These are phyloP conservation scores for Myopa testacea DNA, from an alignment of 2,888 invertebrate genomes.

Conservation along the genomic window DNA sequence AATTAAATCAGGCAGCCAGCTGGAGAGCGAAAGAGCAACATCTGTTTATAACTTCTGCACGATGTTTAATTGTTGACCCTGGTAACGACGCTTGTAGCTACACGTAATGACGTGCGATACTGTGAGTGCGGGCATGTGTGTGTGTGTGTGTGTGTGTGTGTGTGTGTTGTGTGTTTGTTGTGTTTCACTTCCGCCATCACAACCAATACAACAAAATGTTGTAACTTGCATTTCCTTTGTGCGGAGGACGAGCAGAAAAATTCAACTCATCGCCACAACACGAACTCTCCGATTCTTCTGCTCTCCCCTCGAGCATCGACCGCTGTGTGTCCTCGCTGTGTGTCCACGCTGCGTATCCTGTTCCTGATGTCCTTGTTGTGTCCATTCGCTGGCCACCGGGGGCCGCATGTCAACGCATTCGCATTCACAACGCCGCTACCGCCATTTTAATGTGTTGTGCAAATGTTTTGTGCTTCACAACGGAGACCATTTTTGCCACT, in stretches of 20 bases:
- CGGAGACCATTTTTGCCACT: neutral
- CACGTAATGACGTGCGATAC: neutral
- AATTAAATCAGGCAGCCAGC: neutral
- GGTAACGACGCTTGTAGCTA: neutral
- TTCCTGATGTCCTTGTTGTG: neutral
- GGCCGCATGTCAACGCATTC: neutral
- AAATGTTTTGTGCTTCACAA: neutral
- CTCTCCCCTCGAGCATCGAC: neutral
- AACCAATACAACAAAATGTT: neutral
- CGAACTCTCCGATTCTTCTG: neutral
- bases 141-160: neutral
- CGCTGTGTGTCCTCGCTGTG: neutral
- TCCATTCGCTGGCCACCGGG: neutral
- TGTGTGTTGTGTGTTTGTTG: neutral
- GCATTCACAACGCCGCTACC: neutral
- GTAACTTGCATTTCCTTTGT: slow-evolving; percentile 4
- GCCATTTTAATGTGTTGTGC: slow-evolving; percentile 15
- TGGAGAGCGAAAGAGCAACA: neutral
- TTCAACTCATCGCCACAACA: neutral
- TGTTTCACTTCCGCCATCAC: neutral
- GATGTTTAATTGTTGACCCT: slow-evolving; percentile 9
- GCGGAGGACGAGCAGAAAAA: neutral
- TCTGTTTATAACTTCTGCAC: neutral
- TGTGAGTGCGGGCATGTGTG: neutral
- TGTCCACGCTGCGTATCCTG: neutral